These are phyloP conservation scores for Catonia carolina DNA, from an alignment of 2,888 invertebrate genomes.

Conservation along the genomic window DNA sequence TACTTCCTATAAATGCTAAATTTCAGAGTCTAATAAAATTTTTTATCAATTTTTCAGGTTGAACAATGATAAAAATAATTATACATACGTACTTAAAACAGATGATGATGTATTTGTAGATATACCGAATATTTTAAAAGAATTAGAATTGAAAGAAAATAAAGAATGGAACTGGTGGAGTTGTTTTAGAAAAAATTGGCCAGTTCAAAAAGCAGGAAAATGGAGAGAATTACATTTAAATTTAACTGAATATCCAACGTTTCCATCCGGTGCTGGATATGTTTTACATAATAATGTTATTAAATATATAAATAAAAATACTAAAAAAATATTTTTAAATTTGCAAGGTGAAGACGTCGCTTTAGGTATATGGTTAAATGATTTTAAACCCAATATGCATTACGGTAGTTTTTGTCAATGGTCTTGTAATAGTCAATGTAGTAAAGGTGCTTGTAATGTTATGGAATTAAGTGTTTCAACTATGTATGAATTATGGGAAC, in stretches of 20 bases:
- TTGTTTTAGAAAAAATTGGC: conserved; percentile 33
- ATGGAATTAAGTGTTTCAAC: conserved; percentile 15
- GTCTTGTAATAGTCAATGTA: conserved; percentile 27
- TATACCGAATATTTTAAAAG: conserved; percentile 27
- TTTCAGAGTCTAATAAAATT: no score
- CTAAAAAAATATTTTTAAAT: conserved; percentile 5
- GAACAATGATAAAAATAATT: no score
- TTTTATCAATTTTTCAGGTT: no score
- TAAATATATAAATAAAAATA: neutral
- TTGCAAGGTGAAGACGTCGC: conserved; percentile 36
- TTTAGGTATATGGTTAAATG: conserved; percentile 34
- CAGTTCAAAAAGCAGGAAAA: conserved; percentile 34
- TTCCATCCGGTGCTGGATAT: conserved; percentile 37
- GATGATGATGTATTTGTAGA: conserved; percentile 37
- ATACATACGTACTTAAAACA: conserved; percentile 33
- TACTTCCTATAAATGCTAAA: no score
- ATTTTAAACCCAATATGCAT: conserved; percentile 24
- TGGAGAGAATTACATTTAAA: conserved; percentile 34
- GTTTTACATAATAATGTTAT: conserved; percentile 26
- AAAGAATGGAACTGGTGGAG: conserved; percentile 34
- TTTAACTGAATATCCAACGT: conserved; percentile 34
- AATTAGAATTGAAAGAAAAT: conserved; percentile 16
- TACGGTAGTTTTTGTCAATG: conserved; percentile 24
- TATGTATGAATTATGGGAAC: no score
- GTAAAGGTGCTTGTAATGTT: conserved; percentile 20